These are phyloP conservation scores for Caenorhabditis afra DNA, from an alignment of 2,888 invertebrate genomes.

Conservation along the genomic window DNA sequence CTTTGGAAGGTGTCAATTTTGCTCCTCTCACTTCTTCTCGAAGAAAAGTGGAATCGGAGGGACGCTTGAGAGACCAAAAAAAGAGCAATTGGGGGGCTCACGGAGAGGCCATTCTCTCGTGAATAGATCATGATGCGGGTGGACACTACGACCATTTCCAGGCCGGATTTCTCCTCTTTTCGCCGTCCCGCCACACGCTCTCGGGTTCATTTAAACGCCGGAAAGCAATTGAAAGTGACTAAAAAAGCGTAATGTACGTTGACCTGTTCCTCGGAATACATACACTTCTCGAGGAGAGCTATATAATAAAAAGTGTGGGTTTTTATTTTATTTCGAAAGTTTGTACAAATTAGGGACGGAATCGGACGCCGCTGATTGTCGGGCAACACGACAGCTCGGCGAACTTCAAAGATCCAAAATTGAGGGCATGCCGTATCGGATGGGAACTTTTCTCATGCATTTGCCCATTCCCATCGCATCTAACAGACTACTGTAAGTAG, in stretches of 20 bases:
- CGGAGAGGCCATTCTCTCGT: conserved; percentile 37
- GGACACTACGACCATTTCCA: conserved; percentile 56
- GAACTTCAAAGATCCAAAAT: background rate
- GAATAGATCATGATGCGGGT: conserved; percentile 57
- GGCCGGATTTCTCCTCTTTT: conserved; percentile 24
- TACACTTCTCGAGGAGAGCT: background rate
- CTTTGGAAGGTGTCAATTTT: conserved; percentile 41
- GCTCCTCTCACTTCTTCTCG: conserved; percentile 1
- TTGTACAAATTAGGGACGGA: too few relatives aligned
- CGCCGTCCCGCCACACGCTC: too few relatives aligned
- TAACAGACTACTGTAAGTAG: too few relatives aligned
- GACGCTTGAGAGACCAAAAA: too few relatives aligned
- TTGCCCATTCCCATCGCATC: too few relatives aligned
- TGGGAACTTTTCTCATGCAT: too few relatives aligned
- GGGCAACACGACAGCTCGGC: too few relatives aligned
- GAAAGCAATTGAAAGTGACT: conserved; percentile 52
- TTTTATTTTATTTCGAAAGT: background rate
- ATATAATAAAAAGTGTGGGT: background rate
- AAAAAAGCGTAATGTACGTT: conserved; percentile 15
- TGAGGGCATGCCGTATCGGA: too few relatives aligned
- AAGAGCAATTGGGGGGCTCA: conserved; percentile 36
- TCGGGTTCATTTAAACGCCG: conserved; percentile 46
- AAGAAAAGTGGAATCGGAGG: conserved; percentile 2
- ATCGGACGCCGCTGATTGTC: too few relatives aligned
- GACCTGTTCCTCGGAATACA: background rate